Conservation (phyloP, 1,140 invertebrate species). For the Danaus melanippus region DNA sequence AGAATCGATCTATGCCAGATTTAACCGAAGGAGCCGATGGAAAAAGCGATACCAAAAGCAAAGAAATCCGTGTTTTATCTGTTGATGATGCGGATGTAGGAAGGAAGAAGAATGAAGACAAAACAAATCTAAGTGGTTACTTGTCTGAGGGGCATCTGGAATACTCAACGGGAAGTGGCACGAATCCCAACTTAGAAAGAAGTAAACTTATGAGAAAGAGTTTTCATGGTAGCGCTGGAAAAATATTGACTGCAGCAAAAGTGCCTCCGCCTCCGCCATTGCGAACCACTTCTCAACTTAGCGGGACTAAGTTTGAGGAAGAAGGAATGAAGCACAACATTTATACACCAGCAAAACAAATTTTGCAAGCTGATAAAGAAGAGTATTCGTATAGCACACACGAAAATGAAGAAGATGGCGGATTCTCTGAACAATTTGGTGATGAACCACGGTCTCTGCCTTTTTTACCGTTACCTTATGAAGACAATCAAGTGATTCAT, state of each 20-base stretch:
- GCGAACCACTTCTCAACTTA: constrained; percentile 88
- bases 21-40: constrained; percentile 79
- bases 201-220: constrained; percentile 92
- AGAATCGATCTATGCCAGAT: constrained; percentile 94
- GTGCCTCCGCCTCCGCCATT: constrained; percentile 89
- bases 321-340: constrained; percentile 74
- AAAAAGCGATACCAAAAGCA: constrained; percentile 51
- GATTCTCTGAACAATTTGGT: constrained; percentile 67
- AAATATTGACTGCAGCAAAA: constrained; percentile 85
- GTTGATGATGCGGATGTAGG: constrained; percentile 84
- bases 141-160: constrained; percentile 90
- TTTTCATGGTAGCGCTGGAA: constrained; percentile 87
- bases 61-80: constrained; percentile 71
- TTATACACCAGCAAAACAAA: constrained; percentile 70
- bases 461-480: constrained; percentile 73
- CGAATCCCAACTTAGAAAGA: constrained; percentile 87
- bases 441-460: constrained; percentile 78
- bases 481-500: constrained; percentile 50
- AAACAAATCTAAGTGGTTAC: constrained; percentile 82
- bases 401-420: constrained; percentile 61
- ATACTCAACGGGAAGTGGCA: constrained; percentile 72
- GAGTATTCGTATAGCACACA: constrained; percentile 43
- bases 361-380: constrained; percentile 49
- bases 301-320: constrained; percentile 76
- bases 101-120: constrained; percentile 74